Evolutionary conservation across 1,140 invertebrate genomes (phyloP).

Genomic region (Bactericera cockerelli): DNA sequence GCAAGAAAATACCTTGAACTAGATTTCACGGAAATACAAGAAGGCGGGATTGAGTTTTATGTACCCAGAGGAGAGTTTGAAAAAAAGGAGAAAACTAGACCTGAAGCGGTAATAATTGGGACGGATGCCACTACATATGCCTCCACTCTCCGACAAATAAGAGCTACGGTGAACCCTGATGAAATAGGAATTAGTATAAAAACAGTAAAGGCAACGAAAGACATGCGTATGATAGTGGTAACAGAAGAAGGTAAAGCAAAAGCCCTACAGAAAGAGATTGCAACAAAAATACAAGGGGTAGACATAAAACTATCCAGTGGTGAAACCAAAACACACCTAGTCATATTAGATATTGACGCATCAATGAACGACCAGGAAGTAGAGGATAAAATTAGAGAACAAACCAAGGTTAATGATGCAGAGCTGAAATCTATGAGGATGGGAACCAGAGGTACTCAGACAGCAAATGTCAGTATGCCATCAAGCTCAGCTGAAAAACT

Average conservation of each 20-base stretch:
- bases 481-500: neutral
- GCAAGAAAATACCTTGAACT: neutral
- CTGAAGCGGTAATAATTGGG: neutral
- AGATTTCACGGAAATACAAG: neutral
- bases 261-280: neutral
- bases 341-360: neutral
- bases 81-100: neutral
- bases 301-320: neutral
- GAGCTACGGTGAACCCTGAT: neutral
- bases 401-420: neutral
- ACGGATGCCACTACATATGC: neutral
- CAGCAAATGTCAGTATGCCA: neutral
- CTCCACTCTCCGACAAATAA: neutral
- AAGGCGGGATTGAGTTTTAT: neutral
- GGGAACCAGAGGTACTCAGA: neutral
- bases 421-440: neutral
- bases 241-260: neutral
- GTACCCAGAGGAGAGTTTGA: neutral
- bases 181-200: neutral
- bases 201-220: conserved; percentile 3
- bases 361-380: neutral
- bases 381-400: neutral
- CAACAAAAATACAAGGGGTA: neutral
- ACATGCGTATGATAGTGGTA: neutral
- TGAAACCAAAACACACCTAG: neutral